phyloP scores from a whole-genome alignment of 1,140 invertebrate genomes.

The Drosophila miranda region DNA sequence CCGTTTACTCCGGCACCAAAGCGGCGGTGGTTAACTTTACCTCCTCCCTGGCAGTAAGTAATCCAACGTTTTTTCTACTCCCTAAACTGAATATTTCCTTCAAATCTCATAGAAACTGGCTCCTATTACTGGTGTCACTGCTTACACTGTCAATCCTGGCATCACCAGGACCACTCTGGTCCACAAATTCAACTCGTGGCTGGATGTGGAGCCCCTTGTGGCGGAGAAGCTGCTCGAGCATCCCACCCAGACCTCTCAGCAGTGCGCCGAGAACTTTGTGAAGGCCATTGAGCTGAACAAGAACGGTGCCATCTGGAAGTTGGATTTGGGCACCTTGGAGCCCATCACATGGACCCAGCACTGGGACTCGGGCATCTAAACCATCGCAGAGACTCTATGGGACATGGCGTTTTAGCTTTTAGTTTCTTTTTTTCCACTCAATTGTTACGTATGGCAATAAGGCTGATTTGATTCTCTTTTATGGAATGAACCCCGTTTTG shows the following conservation, averaged over 20 bases:
- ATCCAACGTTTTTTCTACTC: background rate
- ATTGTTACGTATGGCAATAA: conserved; percentile 32
- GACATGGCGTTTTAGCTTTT: conserved; percentile 22
- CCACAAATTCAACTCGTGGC: conserved; percentile 73
- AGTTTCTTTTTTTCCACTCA: conserved; percentile 18
- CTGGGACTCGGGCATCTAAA: conserved; percentile 71
- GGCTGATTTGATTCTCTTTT: conserved; percentile 33
- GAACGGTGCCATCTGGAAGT: conserved; percentile 74
- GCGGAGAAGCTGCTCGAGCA: conserved; percentile 54
- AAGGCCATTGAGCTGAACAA: conserved; percentile 72
- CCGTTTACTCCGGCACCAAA: conserved; percentile 83
- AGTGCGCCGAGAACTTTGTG: conserved; percentile 69
- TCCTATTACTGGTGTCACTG: conserved; percentile 58
- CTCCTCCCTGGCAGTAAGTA: conserved; percentile 70
- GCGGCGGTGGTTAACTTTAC: conserved; percentile 83
- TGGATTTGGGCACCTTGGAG: conserved; percentile 62
- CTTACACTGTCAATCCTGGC: conserved; percentile 69
- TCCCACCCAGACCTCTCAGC: conserved; percentile 54
- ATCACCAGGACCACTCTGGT: conserved; percentile 62
- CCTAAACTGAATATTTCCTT: background rate
- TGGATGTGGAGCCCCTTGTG: conserved; percentile 67
- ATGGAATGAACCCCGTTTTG: conserved; percentile 27
- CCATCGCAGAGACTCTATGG: too few relatives aligned
- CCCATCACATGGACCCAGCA: conserved; percentile 59
- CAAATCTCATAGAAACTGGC: conserved; percentile 46